Percentiles rank a stretch among this genome's conserved stretches.
Evolutionary conservation across 2,113 vertebrate genomes (phyloP).

Genomic region (Balaeniceps rex): DNA sequence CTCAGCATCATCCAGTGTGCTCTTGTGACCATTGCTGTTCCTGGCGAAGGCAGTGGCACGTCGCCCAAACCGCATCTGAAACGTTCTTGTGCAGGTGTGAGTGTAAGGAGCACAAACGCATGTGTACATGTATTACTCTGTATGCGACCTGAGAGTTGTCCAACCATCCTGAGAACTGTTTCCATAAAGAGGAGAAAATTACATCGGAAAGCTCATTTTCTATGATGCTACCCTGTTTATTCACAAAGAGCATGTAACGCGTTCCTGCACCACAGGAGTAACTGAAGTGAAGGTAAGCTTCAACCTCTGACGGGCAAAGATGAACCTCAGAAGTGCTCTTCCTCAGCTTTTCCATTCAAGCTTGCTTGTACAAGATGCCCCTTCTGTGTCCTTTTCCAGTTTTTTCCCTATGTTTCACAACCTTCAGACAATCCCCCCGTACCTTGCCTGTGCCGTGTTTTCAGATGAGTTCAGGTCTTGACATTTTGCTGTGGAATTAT

Average conservation of each 20-base stretch:
- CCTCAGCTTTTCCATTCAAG: not conserved
- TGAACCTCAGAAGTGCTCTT: not conserved
- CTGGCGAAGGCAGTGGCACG: rapidly evolving
- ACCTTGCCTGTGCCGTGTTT: not conserved
- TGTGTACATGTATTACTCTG: rapidly evolving
- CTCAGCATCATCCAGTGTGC: not conserved
- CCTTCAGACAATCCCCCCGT: not conserved
- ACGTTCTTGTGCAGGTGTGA: not conserved
- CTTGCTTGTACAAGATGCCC: not conserved
- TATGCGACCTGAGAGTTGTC: not conserved
- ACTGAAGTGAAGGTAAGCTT: not conserved
- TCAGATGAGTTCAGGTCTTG: not conserved
- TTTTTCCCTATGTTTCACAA: not conserved
- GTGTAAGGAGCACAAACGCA: rapidly evolving
- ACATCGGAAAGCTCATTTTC: not conserved
- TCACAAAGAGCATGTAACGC: not conserved
- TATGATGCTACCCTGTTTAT: not conserved
- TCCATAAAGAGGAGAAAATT: not conserved
- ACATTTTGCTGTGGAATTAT: not conserved
- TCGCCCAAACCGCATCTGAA: rapidly evolving
- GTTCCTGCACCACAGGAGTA: not conserved
- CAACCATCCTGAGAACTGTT: not conserved
- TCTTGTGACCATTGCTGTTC: not conserved
- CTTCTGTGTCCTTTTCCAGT: not conserved
- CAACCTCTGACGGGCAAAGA: not conserved